phyloP scores from a whole-genome alignment of 1,140 invertebrate species.

The Theocolax elegans region DNA sequence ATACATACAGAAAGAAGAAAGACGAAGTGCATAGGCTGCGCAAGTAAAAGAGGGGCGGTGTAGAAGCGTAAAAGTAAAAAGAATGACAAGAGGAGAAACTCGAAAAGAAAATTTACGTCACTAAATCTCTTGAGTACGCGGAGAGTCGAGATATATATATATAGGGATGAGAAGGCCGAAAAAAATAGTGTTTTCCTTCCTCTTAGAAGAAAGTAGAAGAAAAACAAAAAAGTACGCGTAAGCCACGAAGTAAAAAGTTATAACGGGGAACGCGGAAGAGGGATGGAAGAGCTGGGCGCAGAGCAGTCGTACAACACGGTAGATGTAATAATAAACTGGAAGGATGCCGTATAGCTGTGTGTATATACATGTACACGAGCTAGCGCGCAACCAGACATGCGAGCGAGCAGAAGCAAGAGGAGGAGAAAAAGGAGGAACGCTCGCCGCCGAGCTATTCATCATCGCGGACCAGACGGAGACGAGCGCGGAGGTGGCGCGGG shows the following conservation, averaged over 20 bases:
- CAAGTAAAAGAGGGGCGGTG: no score
- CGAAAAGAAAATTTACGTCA: no score
- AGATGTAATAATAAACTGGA: slow-evolving; percentile 37
- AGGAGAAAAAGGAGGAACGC: background rate
- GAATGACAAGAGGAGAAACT: no score
- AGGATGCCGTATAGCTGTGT: background rate
- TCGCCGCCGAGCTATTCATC: slow-evolving; percentile 5
- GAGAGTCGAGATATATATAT: background rate
- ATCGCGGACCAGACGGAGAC: slow-evolving; percentile 25
- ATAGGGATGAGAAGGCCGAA: background rate
- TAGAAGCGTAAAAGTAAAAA: no score
- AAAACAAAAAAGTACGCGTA: slow-evolving; percentile 21
- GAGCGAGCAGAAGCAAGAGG: background rate
- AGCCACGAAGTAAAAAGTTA: background rate
- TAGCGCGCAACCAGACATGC: no score
- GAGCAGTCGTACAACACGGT: slow-evolving; percentile 1
- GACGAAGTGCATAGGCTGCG: no score
- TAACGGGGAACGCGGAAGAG: slow-evolving; percentile 30
- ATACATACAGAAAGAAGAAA: no score
- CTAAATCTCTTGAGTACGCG: no score
- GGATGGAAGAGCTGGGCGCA: background rate
- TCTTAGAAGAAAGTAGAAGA: slow-evolving; percentile 22
- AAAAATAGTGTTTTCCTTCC: slow-evolving; percentile 7
- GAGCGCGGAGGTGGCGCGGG: slow-evolving; percentile 39
- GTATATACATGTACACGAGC: no score